These are phyloP conservation scores for Drosophila falleni DNA, from an alignment of 2,888 invertebrate genomes.

Conservation along the genomic window DNA sequence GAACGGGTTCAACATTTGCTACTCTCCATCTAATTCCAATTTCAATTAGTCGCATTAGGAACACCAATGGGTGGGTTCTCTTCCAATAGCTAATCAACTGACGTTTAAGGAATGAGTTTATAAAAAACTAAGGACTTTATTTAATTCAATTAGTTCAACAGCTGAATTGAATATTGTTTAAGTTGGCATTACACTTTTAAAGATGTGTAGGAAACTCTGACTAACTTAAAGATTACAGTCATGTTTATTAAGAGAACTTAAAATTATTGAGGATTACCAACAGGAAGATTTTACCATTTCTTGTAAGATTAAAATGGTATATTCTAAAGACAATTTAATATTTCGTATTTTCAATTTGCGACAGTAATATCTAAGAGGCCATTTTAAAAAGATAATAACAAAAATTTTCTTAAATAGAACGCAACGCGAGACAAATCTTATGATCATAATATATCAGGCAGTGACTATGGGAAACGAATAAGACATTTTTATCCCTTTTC, in stretches of 20 bases:
- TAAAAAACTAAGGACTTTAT: neutral
- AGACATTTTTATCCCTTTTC: conserved; percentile 10
- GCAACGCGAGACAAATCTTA: conserved; percentile 25
- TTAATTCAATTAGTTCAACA: too few relatives aligned
- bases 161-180: neutral
- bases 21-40: conserved; percentile 70
- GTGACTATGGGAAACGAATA: conserved; percentile 2
- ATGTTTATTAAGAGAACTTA: too few relatives aligned
- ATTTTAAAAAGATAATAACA: neutral
- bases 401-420: neutral
- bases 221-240: neutral
- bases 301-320: neutral
- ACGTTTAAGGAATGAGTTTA: neutral
- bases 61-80: conserved; percentile 4
- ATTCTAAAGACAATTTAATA: neutral
- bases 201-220: neutral
- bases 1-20: conserved; percentile 22
- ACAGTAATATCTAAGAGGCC: neutral
- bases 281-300: too few relatives aligned
- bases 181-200: too few relatives aligned
- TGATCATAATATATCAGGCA: conserved; percentile 13
- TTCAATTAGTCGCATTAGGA: conserved; percentile 70
- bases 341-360: neutral
- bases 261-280: too few relatives aligned
- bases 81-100: conserved; percentile 21